Evolutionary conservation across 2,888 invertebrate species (phyloP).

Genomic region (Limnephilus lunatus): DNA sequence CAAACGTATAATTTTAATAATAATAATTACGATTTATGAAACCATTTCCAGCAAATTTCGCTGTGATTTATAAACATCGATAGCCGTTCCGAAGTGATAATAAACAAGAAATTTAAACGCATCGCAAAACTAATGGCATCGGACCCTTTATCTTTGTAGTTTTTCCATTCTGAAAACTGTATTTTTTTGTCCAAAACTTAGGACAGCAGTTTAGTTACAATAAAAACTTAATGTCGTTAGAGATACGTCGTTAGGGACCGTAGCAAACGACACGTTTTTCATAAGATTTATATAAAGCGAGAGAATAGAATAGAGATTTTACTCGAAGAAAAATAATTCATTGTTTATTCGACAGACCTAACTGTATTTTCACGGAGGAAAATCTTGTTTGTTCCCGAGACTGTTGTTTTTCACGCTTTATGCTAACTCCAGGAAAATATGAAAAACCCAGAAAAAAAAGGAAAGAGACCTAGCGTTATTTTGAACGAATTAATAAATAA

Average conservation of each 20-base stretch:
- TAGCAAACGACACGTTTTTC: conserved; percentile 58
- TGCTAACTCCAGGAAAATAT: conserved; percentile 30
- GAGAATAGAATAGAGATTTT: conserved; percentile 24
- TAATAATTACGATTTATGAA: background rate
- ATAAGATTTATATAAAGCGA: conserved; percentile 44
- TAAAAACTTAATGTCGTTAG: conserved; percentile 58
- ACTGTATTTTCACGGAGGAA: conserved; percentile 1
- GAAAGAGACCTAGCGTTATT: background rate
- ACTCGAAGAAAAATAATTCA: conserved; percentile 51
- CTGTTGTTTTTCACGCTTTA: conserved; percentile 33
- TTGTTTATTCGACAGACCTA: conserved; percentile 44
- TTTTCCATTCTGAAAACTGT: background rate
- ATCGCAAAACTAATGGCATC: conserved; percentile 3
- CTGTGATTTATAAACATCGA: background rate
- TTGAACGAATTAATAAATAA: conserved; percentile 13
- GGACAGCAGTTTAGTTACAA: conserved; percentile 36
- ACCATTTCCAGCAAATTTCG: background rate
- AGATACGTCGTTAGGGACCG: conserved; percentile 58
- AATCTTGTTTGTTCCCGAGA: conserved; percentile 11
- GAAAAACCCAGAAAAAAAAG: background rate
- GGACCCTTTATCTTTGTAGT: conserved; percentile 22
- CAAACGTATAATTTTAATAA: background rate
- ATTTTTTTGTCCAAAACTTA: background rate
- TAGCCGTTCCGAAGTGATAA: background rate
- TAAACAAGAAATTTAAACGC: background rate